Conservation (phyloP, 2,797 vertebrate genomes). For the Alcedo quadribrachys region DNA sequence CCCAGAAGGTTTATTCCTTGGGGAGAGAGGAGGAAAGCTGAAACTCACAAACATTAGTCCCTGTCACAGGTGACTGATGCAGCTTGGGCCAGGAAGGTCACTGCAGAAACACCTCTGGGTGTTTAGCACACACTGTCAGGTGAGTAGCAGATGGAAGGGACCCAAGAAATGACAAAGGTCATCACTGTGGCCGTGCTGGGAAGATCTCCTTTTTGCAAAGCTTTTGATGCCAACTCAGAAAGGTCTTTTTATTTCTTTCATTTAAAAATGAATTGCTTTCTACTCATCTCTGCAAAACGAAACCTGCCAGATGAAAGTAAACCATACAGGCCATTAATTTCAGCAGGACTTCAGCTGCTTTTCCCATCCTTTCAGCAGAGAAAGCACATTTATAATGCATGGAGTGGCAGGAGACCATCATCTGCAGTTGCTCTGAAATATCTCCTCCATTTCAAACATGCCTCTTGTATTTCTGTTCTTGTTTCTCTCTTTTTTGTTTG, state of each 20-base stretch:
- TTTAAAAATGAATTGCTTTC: not conserved
- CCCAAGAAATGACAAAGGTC: not conserved
- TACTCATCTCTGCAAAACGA: not conserved
- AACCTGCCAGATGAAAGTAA: constrained; percentile 9
- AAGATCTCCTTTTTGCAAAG: not conserved
- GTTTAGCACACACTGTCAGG: not conserved
- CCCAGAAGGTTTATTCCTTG: not conserved
- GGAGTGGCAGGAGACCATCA: not conserved
- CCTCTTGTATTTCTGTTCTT: not conserved
- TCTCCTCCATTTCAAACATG: not conserved
- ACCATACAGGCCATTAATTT: not conserved
- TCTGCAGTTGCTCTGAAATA: not conserved
- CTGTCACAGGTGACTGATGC: not conserved
- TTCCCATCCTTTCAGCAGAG: not conserved
- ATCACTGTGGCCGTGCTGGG: not conserved
- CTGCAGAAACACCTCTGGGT: not conserved
- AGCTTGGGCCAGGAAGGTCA: not conserved
- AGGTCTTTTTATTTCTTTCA: not conserved
- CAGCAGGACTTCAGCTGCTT: not conserved
- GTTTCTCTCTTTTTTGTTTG: not conserved
- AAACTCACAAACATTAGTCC: not conserved
- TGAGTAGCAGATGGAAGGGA: not conserved
- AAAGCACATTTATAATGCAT: not conserved
- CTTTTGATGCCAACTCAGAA: not conserved
- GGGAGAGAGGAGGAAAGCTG: not conserved